Evolutionary conservation across 1,140 invertebrate genomes (phyloP).

Genomic region (Papilio polytes): DNA sequence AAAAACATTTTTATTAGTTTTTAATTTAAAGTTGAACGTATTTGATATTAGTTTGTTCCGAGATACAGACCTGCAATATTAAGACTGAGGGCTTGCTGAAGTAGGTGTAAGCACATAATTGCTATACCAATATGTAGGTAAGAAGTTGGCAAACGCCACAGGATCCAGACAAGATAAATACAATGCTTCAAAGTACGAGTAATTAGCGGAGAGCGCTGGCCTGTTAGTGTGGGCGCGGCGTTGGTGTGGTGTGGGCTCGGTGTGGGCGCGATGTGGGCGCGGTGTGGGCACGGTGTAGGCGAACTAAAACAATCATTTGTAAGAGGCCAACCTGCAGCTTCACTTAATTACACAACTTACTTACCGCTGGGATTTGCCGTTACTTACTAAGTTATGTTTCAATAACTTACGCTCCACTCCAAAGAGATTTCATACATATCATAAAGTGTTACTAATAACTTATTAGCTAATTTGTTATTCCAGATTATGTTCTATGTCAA

Average conservation of each 20-base stretch:
- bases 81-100: background rate
- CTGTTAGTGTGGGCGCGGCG: background rate
- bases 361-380: background rate
- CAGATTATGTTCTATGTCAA: too few relatives aligned
- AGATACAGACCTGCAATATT: background rate
- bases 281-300: background rate
- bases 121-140: background rate
- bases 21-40: background rate
- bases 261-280: background rate
- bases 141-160: background rate
- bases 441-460: background rate
- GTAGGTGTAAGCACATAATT: background rate
- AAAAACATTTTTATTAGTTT: background rate
- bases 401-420: background rate
- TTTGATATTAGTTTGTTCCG: too few relatives aligned
- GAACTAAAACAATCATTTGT: background rate
- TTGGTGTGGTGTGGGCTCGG: background rate
- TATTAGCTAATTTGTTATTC: too few relatives aligned
- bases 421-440: background rate
- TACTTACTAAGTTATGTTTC: background rate
- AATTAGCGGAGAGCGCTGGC: background rate
- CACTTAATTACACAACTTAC: conserved; percentile 17
- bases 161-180: background rate
- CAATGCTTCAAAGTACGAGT: background rate
- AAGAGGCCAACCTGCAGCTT: background rate